These are phyloP conservation scores for Gallinago undulata DNA, from an alignment of 2,113 vertebrate genomes.

Conservation along the genomic window DNA sequence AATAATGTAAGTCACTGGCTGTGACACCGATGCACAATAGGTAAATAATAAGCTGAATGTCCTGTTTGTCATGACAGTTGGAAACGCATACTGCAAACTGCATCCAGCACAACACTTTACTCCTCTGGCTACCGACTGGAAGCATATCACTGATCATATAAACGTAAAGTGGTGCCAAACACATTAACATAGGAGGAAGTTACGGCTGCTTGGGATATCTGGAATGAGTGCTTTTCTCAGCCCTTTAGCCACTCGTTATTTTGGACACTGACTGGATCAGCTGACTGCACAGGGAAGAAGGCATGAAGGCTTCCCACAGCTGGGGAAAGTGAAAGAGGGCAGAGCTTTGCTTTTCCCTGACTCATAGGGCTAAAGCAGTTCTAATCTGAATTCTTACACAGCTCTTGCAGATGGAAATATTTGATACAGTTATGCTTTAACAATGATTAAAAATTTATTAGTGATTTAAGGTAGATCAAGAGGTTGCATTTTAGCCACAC, in stretches of 20 bases:
- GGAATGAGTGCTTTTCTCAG: not conserved
- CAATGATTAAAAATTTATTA: no score
- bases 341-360: not conserved
- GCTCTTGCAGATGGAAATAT: no score
- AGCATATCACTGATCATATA: not conserved
- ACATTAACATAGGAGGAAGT: not conserved
- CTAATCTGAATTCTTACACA: not conserved
- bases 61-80: not conserved
- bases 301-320: not conserved
- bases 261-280: not conserved
- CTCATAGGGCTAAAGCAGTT: not conserved
- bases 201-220: not conserved
- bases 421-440: no score
- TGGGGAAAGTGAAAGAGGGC: not conserved
- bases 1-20: not conserved
- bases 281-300: not conserved
- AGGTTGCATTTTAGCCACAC: not conserved
- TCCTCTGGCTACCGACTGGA: not conserved
- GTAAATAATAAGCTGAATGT: not conserved
- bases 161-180: not conserved
- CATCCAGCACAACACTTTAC: not conserved
- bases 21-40: not conserved
- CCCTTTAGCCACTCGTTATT: not conserved
- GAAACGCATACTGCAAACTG: not conserved
- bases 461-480: no score